phyloP scores from a whole-genome alignment of 2,797 vertebrate genomes.

The Rhinichthys osculus region DNA sequence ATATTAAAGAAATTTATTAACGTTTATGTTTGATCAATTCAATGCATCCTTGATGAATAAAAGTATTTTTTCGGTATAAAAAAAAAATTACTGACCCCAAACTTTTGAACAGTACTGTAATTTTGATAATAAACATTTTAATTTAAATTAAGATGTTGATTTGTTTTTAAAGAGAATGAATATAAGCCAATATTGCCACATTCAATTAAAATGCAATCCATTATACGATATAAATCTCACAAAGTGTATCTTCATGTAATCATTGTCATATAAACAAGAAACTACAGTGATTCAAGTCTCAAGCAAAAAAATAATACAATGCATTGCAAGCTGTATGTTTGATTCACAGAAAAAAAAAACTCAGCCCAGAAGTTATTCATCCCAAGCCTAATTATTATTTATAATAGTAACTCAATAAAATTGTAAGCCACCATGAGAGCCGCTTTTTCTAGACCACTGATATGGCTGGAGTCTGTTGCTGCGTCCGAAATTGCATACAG shows the following conservation, averaged over 20 bases:
- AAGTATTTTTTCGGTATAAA: too few relatives aligned
- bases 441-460: too few relatives aligned
- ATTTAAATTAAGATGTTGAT: not conserved
- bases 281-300: not conserved
- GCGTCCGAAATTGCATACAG: too few relatives aligned
- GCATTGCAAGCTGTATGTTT: too few relatives aligned
- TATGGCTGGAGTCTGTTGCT: too few relatives aligned
- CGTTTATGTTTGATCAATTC: not conserved
- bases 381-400: too few relatives aligned
- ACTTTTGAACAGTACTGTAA: not conserved
- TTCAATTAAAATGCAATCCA: not conserved
- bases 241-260: not conserved
- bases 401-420: too few relatives aligned
- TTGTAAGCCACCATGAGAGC: too few relatives aligned
- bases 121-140: not conserved
- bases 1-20: not conserved
- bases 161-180: not conserved
- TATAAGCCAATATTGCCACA: not conserved
- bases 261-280: not conserved
- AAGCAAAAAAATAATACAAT: not conserved
- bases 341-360: too few relatives aligned
- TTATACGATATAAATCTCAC: too few relatives aligned
- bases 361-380: too few relatives aligned
- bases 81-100: not conserved
- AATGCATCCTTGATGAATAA: too few relatives aligned